phyloP scores from a whole-genome alignment of 2,113 vertebrate genomes.

The Ovis aries region ARS-UI_Ramb_v3.0 NC_056056.1:145745501-145746000 shows the following conservation, averaged over 20 bases:
- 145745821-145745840: neutral
- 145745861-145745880: constrained; percentile 76
- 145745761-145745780: constrained; percentile 78
- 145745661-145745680: neutral
- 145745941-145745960: constrained; percentile 80
- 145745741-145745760: constrained; percentile 78
- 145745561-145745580: neutral
- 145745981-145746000: constrained; percentile 83
- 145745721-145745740: constrained; percentile 67
- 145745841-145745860: constrained; percentile 52
- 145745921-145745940: constrained; percentile 66
- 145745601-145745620: neutral
- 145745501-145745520: neutral
- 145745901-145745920: constrained; percentile 77
- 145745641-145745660: neutral
- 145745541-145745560: neutral
- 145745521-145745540: constrained; percentile 9
- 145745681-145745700: neutral
- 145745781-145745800: constrained; percentile 71
- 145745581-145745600: neutral
- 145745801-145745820: constrained; percentile 19
- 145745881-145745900: constrained; percentile 76
- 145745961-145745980: constrained; percentile 70
- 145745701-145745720: neutral
- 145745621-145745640: neutral